A percentile compares a stretch with the other conserved stretches of the same genome.
Evolutionary conservation across 2,888 invertebrate species (phyloP).

Genomic region (Melikaiella ostensackeni): DNA sequence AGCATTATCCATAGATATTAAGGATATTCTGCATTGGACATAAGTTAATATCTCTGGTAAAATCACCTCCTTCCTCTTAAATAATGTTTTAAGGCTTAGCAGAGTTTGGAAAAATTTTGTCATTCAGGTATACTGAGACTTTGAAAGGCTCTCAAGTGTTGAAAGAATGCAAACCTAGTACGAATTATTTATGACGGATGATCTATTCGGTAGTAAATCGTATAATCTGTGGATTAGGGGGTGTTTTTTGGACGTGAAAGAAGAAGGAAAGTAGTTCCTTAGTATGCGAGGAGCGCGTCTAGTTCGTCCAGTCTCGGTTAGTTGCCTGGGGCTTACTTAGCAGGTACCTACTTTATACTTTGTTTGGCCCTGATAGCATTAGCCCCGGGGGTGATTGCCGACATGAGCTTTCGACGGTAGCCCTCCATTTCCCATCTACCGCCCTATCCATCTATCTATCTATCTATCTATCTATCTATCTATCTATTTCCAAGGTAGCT

Average conservation of each 20-base stretch:
- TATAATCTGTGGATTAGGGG: conserved; percentile 39
- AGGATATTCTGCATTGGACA: too few species aligned
- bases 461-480: conserved; percentile 57
- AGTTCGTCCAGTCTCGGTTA: conserved; percentile 65
- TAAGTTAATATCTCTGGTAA: too few species aligned
- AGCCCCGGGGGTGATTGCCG: conserved; percentile 71
- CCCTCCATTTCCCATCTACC: conserved; percentile 52
- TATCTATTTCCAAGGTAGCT: conserved; percentile 60
- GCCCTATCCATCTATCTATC: conserved; percentile 54
- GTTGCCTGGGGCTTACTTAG: conserved; percentile 71
- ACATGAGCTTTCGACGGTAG: conserved; percentile 60
- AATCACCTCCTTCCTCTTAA: too few species aligned
- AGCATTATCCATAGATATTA: background rate
- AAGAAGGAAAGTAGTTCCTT: conserved; percentile 52
- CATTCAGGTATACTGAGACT: background rate
- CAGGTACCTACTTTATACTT: conserved; percentile 73
- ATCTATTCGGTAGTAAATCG: background rate
- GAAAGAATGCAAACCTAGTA: conserved; percentile 10
- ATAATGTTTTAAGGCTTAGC: too few species aligned
- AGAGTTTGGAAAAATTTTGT: background rate
- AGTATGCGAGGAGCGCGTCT: conserved; percentile 64
- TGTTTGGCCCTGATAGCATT: conserved; percentile 74
- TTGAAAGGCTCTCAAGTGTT: background rate
- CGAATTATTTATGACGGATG: conserved; percentile 38
- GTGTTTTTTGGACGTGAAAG: conserved; percentile 29